A percentile compares a stretch with the other conserved stretches of the same genome.
Evolutionary conservation across 2,113 vertebrate genomes (phyloP).

Genomic region (Urocolius indicus): DNA sequence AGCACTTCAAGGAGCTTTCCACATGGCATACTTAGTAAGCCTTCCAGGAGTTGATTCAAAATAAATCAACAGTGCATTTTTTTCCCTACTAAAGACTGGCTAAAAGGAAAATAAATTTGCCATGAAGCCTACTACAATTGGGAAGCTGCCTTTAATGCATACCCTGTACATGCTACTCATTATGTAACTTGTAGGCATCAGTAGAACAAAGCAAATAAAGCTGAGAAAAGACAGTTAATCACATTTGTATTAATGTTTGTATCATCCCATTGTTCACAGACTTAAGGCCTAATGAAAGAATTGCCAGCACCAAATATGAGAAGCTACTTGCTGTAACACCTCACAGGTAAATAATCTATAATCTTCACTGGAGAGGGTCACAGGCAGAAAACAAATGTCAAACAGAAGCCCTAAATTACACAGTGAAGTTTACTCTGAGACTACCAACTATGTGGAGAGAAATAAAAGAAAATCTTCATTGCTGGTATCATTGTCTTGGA

Average conservation of each 20-base stretch:
- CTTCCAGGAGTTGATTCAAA: slow-evolving; percentile 56
- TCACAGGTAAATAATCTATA: slow-evolving; percentile 40
- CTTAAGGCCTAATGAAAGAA: slow-evolving; percentile 49
- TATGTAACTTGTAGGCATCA: slow-evolving; percentile 73
- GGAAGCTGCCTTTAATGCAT: slow-evolving; percentile 60
- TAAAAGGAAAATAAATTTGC: slow-evolving; percentile 67
- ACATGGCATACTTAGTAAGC: slow-evolving; percentile 45
- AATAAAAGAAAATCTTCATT: slow-evolving; percentile 24
- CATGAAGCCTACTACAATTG: slow-evolving; percentile 11
- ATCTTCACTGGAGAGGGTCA: not conserved
- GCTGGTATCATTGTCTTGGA: fast-evolving
- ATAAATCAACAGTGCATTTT: slow-evolving; percentile 18
- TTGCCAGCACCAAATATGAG: not conserved
- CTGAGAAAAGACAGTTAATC: slow-evolving; percentile 67
- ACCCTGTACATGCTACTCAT: slow-evolving; percentile 59
- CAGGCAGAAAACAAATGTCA: not conserved
- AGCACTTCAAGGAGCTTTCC: slow-evolving; percentile 58
- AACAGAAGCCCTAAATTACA: slow-evolving; percentile 18
- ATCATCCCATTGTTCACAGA: slow-evolving; percentile 55
- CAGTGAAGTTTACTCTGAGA: not conserved
- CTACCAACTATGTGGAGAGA: not conserved
- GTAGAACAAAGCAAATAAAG: slow-evolving; percentile 74
- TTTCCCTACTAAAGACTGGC: slow-evolving; percentile 28
- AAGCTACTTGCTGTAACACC: not conserved
- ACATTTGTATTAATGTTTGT: slow-evolving; percentile 52